Conservation (phyloP, 1,140 invertebrate genomes). For the Ctenoplectra terminalis region DNA sequence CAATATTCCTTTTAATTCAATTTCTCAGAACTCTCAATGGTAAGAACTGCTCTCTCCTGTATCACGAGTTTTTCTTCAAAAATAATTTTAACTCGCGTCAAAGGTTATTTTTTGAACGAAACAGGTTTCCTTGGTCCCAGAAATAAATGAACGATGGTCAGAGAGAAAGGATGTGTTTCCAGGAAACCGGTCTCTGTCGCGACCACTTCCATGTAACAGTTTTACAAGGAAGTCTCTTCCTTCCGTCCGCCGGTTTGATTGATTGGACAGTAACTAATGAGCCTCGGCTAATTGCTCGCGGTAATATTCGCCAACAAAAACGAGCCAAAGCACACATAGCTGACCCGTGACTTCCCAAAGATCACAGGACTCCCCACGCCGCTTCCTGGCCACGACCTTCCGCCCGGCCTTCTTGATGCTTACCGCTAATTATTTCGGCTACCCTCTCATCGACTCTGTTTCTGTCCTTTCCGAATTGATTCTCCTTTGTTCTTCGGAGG, state of each 20-base stretch:
- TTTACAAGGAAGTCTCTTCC: slow-evolving; percentile 55
- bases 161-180: not conserved
- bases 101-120: not conserved
- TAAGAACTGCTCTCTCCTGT: not conserved
- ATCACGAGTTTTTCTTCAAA: not conserved
- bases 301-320: slow-evolving; percentile 74
- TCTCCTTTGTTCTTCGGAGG: slow-evolving; percentile 55
- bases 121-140: too few species aligned
- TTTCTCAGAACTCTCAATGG: not conserved
- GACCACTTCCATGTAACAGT: slow-evolving; percentile 25
- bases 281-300: slow-evolving; percentile 71
- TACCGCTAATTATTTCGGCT: slow-evolving; percentile 71
- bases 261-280: slow-evolving; percentile 78
- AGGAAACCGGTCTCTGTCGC: slow-evolving; percentile 15
- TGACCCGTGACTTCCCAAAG: slow-evolving; percentile 73
- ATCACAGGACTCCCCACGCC: slow-evolving; percentile 74
- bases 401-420: slow-evolving; percentile 74
- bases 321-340: slow-evolving; percentile 73
- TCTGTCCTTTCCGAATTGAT: slow-evolving; percentile 50
- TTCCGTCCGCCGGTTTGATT: slow-evolving; percentile 62
- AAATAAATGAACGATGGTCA: not conserved
- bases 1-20: slow-evolving; percentile 14
- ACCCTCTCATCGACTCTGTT: slow-evolving; percentile 61
- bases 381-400: slow-evolving; percentile 78
- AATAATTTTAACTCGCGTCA: not conserved